phyloP scores from a whole-genome alignment of 2,797 vertebrate genomes.

The Brachyrhaphis roseni region DNA sequence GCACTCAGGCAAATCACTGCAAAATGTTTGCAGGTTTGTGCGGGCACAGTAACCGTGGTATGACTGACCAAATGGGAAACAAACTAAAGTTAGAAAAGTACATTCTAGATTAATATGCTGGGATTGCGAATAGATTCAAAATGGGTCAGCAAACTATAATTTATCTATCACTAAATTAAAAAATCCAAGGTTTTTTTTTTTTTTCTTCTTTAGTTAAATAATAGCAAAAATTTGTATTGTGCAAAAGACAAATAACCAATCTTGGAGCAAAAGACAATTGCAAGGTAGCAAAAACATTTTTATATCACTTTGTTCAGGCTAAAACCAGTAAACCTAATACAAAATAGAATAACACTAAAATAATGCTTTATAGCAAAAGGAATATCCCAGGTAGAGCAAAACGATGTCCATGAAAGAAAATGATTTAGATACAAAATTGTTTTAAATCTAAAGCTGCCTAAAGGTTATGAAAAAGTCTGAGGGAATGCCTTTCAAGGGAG shows the following conservation, averaged over 20 bases:
- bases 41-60: neutral
- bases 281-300: neutral
- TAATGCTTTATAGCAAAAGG: neutral
- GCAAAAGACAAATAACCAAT: neutral
- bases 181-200: neutral
- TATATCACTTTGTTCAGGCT: neutral
- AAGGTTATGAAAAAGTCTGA: constrained; percentile 32
- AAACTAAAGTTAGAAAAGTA: neutral
- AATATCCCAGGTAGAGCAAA: neutral
- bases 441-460: constrained; percentile 7
- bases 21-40: neutral
- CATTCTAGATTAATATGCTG: neutral
- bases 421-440: constrained; percentile 1
- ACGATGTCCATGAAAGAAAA: neutral
- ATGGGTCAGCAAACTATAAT: neutral
- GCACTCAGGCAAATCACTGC: constrained; percentile 36
- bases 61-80: neutral
- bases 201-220: neutral
- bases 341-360: neutral
- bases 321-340: neutral
- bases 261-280: neutral
- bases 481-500: constrained; percentile 12
- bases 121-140: neutral
- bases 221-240: neutral
- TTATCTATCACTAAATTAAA: neutral